phyloP scores from a whole-genome alignment of 1,140 invertebrate species.

The Drosophila repleta region DNA sequence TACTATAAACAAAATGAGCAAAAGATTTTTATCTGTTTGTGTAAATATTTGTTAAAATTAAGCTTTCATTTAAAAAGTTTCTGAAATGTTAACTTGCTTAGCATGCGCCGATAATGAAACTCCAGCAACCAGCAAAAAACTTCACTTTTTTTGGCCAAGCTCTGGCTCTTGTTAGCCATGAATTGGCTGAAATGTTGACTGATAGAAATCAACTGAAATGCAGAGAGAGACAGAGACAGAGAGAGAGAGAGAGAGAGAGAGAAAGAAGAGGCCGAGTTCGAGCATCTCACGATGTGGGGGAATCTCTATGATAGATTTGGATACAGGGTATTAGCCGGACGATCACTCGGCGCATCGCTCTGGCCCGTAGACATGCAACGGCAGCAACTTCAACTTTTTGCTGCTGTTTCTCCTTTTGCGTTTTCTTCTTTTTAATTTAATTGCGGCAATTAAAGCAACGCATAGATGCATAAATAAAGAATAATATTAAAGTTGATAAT shows the following conservation, averaged over 20 bases:
- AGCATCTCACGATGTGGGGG: not conserved
- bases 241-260: no score
- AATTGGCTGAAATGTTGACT: no score
- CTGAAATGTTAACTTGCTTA: conserved; percentile 45
- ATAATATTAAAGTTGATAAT: conserved; percentile 4
- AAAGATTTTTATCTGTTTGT: conserved; percentile 75
- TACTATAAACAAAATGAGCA: conserved; percentile 74
- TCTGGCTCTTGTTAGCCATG: no score
- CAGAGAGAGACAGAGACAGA: no score
- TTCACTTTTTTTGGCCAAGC: not conserved
- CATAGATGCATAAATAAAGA: conserved; percentile 9
- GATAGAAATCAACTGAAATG: no score
- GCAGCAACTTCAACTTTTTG: not conserved
- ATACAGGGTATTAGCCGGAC: not conserved
- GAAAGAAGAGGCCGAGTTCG: no score
- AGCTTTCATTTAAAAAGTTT: conserved; percentile 74
- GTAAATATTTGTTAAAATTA: conserved; percentile 81
- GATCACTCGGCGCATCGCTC: not conserved
- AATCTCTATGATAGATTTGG: not conserved
- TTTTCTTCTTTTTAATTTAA: conserved; percentile 4
- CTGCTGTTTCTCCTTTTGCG: not conserved
- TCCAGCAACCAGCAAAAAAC: no score
- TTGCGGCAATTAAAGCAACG: conserved; percentile 7
- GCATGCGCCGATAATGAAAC: conserved; percentile 5
- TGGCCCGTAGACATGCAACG: not conserved